Conservation (phyloP, 2,888 invertebrate genomes). For the Platycheirus rosarum region DNA sequence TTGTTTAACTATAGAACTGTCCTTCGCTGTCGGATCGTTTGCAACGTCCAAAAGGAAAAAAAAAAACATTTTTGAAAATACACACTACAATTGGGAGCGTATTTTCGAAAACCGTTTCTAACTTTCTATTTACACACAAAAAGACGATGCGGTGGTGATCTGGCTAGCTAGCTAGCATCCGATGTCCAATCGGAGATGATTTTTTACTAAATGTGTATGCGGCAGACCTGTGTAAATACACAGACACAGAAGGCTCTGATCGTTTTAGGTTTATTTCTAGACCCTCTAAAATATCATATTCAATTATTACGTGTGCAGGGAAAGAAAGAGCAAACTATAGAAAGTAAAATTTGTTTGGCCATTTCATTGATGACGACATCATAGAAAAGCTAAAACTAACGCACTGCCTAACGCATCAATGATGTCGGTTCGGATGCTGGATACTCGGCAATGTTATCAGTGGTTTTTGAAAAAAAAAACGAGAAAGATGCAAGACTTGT, state of each 20-base stretch:
- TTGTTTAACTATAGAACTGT: conserved; percentile 38
- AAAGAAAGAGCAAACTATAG: conserved; percentile 14
- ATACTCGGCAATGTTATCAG: conserved; percentile 51
- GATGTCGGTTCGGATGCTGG: conserved; percentile 46
- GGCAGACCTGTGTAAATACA: conserved; percentile 12
- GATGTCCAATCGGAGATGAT: conserved; percentile 55
- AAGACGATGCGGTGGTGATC: conserved; percentile 31
- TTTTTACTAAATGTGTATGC: conserved; percentile 7
- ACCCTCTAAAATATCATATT: conserved; percentile 68
- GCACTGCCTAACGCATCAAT: conserved; percentile 22
- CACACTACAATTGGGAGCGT: conserved; percentile 63
- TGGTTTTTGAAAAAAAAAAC: conserved; percentile 14
- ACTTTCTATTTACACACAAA: conserved; percentile 64
- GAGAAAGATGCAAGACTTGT: conserved; percentile 35
- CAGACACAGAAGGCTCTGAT: conserved; percentile 62
- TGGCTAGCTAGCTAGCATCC: conserved; percentile 32
- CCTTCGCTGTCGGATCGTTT: conserved; percentile 57
- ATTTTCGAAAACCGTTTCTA: conserved; percentile 57
- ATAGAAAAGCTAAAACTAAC: conserved; percentile 17
- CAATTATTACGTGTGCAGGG: conserved; percentile 34
- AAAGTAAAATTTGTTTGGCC: conserved; percentile 4
- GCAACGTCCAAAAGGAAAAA: conserved; percentile 44
- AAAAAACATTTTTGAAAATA: conserved; percentile 30
- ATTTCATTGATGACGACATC: conserved; percentile 52
- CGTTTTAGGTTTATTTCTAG: conserved; percentile 66